Conservation (phyloP, 2,888 invertebrate genomes). For the Acronicta leporina region DNA sequence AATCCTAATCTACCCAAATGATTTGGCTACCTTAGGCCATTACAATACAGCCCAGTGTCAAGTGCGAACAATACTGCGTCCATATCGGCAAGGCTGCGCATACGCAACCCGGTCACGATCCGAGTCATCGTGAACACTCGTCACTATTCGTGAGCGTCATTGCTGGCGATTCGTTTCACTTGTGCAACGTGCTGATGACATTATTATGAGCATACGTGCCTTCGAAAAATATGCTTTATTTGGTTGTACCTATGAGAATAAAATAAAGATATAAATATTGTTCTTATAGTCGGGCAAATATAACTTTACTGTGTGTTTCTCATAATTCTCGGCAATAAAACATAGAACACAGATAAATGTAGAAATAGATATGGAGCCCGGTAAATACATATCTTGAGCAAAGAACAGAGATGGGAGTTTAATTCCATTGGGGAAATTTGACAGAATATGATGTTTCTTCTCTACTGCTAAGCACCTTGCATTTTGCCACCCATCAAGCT, state of each 20-base stretch:
- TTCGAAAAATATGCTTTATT: neutral
- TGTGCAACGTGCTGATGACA: conserved; percentile 45
- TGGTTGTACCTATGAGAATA: neutral
- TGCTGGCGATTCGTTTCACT: conserved; percentile 55
- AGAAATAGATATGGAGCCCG: too few relatives aligned
- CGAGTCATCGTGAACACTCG: conserved; percentile 32
- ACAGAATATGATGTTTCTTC: too few relatives aligned
- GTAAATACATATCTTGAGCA: too few relatives aligned
- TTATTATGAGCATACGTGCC: conserved; percentile 30
- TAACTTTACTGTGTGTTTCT: too few relatives aligned
- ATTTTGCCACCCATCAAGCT: conserved; percentile 15
- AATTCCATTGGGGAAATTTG: too few relatives aligned
- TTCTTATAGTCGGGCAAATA: too few relatives aligned
- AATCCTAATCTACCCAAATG: conserved; percentile 19
- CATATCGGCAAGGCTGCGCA: conserved; percentile 50
- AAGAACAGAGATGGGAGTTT: too few relatives aligned
- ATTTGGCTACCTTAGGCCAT: conserved; percentile 28
- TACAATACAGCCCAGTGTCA: conserved; percentile 28
- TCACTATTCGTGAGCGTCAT: conserved; percentile 40
- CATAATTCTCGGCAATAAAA: too few relatives aligned
- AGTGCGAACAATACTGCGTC: conserved; percentile 43
- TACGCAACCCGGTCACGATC: conserved; percentile 52
- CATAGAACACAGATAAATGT: too few relatives aligned
- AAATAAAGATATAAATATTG: too few relatives aligned
- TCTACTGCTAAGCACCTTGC: conserved; percentile 14